Percentiles rank a stretch among this genome's conserved stretches.
phyloP scores from a whole-genome alignment of 1,140 invertebrate species.

The Stegodyphus dumicola region DNA sequence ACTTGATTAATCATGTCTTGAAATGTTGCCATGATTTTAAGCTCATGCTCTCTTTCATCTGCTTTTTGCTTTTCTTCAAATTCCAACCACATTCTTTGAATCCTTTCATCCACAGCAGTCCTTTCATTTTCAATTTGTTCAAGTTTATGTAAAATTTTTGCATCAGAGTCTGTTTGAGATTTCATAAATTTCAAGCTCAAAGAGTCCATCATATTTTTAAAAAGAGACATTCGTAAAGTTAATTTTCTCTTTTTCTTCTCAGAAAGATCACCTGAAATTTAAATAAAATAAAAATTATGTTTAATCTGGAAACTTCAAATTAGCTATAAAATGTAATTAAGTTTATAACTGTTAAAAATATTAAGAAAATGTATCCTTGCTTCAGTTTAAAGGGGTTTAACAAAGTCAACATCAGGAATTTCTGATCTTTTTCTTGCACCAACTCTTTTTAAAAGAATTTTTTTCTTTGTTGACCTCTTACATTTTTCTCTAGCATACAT shows the following conservation, averaged over 20 bases:
- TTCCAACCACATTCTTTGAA: slow-evolving; percentile 52
- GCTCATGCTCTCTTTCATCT: slow-evolving; percentile 47
- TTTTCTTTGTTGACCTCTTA: too few species aligned
- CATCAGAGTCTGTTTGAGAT: slow-evolving; percentile 41
- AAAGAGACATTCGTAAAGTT: slow-evolving; percentile 3
- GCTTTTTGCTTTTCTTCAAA: slow-evolving; percentile 39
- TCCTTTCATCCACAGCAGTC: slow-evolving; percentile 40
- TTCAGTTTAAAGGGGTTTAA: too few species aligned
- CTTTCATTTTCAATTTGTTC: slow-evolving; percentile 50
- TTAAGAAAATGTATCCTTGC: too few species aligned
- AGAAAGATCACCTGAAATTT: background rate
- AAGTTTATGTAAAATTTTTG: slow-evolving; percentile 26
- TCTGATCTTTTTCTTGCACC: too few species aligned
- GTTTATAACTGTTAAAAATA: too few species aligned
- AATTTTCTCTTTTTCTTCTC: slow-evolving; percentile 41
- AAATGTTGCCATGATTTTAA: slow-evolving; percentile 34
- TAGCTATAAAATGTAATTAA: too few species aligned
- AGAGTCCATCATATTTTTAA: slow-evolving; percentile 45
- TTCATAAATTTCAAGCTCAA: slow-evolving; percentile 47
- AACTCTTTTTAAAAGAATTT: too few species aligned
- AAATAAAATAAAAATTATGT: background rate
- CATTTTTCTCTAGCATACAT: too few species aligned
- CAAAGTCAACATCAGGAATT: too few species aligned
- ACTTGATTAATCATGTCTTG: slow-evolving; percentile 32
- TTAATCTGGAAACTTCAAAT: too few species aligned